These are phyloP conservation scores for Hydractinia symbiolongicarpus DNA, from an alignment of 30 jellyfish, hydroid and myxozoan genomes.

Conservation along the genomic window DNA sequence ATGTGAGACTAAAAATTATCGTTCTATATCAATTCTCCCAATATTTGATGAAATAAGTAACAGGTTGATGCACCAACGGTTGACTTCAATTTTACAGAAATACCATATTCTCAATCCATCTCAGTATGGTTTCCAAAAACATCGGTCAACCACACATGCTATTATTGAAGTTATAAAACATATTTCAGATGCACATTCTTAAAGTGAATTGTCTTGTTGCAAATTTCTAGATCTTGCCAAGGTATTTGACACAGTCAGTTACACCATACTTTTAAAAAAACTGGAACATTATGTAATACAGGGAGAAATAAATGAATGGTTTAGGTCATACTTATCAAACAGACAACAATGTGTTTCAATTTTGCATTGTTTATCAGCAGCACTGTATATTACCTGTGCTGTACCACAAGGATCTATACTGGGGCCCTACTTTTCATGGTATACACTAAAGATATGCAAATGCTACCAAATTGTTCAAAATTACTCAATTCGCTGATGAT, in stretches of 20 bases:
- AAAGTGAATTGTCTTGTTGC: background rate
- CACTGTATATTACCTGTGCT: background rate
- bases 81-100: background rate
- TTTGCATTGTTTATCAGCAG: background rate
- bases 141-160: background rate
- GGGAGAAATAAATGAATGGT: background rate
- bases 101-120: background rate
- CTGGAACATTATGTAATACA: background rate
- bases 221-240: background rate
- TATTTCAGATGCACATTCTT: background rate
- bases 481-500: background rate
- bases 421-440: background rate
- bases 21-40: background rate
- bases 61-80: background rate
- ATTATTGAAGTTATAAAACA: background rate
- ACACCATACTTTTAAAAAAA: background rate
- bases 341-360: background rate
- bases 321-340: background rate
- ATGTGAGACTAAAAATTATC: background rate
- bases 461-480: background rate
- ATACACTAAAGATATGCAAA: background rate
- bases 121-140: background rate
- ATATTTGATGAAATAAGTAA: background rate
- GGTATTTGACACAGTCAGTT: background rate
- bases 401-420: conserved; percentile 22